Conservation (phyloP, 2,113 vertebrate genomes). For the Paratilapia polleni region DNA sequence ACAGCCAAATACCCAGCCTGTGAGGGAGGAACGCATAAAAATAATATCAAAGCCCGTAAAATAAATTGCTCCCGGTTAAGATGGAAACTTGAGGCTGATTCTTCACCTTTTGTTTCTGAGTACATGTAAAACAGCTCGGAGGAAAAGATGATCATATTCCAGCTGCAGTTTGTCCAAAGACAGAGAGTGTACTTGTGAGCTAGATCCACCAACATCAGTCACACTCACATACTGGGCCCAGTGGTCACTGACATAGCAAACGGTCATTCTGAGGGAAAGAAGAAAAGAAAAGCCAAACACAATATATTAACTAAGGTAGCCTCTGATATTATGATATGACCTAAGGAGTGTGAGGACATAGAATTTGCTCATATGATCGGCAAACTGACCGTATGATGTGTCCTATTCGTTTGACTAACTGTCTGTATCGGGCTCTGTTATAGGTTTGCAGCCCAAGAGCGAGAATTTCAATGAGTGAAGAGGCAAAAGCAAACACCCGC, state of each 20-base stretch:
- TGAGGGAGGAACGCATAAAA: not conserved
- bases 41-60: not conserved
- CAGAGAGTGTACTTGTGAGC: slow-evolving; percentile 79
- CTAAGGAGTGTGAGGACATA: not conserved
- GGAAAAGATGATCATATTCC: slow-evolving; percentile 95
- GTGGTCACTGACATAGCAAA: slow-evolving; percentile 95
- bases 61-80: not conserved
- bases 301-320: not conserved
- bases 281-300: not conserved
- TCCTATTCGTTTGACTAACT: slow-evolving; percentile 95
- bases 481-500: slow-evolving; percentile 95
- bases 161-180: slow-evolving; percentile 91
- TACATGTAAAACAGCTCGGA: slow-evolving; percentile 91
- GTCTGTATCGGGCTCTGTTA: slow-evolving; percentile 93
- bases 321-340: not conserved
- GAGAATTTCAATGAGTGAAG: slow-evolving; percentile 91
- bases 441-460: slow-evolving; percentile 92
- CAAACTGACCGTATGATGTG: slow-evolving; percentile 89
- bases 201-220: slow-evolving; percentile 64
- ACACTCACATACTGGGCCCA: slow-evolving; percentile 90
- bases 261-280: slow-evolving; percentile 84
- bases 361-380: not conserved
- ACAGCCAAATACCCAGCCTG: slow-evolving; percentile 97
- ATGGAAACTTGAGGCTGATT: not conserved
- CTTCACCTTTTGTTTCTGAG: slow-evolving; percentile 94